A percentile compares a stretch with the other conserved stretches of the same genome.
phyloP scores from a whole-genome alignment of 2,797 vertebrate genomes.

The Mormyrops attenuatus region DNA sequence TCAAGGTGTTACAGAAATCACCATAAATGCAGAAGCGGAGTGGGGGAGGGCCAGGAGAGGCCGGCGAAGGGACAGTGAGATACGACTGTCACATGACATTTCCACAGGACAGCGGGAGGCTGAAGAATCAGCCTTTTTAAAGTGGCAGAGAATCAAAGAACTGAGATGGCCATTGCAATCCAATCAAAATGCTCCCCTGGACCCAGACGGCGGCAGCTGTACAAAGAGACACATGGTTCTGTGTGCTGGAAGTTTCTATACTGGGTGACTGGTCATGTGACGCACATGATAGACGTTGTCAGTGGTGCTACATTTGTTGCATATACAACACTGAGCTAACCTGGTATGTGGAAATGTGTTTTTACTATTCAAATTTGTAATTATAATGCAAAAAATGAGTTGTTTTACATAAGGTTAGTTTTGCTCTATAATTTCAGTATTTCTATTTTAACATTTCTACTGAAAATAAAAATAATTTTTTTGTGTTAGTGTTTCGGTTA shows the following conservation, averaged over 20 bases:
- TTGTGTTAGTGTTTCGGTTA: neutral
- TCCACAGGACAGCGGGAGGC: constrained; percentile 66
- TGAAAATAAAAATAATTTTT: neutral
- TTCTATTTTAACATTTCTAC: constrained; percentile 3
- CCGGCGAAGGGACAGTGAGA: neutral
- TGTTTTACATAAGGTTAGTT: neutral
- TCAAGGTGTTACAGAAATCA: constrained; percentile 15
- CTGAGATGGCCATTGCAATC: constrained; percentile 72
- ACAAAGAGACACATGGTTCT: constrained; percentile 56
- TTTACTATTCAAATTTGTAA: constrained; percentile 2
- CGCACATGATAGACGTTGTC: constrained; percentile 43
- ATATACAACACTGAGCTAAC: neutral
- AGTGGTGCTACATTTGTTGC: neutral
- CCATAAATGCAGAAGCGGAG: constrained; percentile 12
- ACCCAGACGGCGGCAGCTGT: constrained; percentile 66
- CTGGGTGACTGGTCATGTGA: constrained; percentile 58
- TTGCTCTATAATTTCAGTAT: neutral
- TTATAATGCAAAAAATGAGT: neutral
- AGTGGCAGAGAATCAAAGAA: constrained; percentile 61
- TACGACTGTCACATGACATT: neutral
- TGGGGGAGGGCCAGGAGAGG: neutral
- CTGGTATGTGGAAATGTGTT: neutral
- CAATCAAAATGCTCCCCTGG: constrained; percentile 75
- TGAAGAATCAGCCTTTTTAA: constrained; percentile 69
- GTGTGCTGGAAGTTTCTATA: constrained; percentile 49